These are phyloP conservation scores for Coelopa frigida DNA, from an alignment of 1,140 invertebrate genomes.

Conservation along the genomic window DNA sequence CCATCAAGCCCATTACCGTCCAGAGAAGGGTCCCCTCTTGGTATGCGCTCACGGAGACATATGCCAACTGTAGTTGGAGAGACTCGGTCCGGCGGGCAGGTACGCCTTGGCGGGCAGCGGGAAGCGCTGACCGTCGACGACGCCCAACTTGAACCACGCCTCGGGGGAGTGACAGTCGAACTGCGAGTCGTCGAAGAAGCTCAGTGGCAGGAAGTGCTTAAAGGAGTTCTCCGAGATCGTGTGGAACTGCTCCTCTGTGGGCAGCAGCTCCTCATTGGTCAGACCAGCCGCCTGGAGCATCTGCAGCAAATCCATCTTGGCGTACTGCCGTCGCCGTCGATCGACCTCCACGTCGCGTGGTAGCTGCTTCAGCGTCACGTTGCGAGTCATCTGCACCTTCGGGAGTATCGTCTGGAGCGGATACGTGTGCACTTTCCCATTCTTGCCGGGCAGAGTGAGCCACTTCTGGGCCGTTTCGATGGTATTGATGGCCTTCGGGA, in stretches of 20 bases:
- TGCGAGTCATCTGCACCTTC: constrained; percentile 32
- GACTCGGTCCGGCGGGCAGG: constrained; percentile 23
- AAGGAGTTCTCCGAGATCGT: constrained; percentile 33
- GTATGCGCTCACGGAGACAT: constrained; percentile 24
- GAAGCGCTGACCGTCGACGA: constrained; percentile 22
- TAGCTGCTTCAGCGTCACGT: constrained; percentile 27
- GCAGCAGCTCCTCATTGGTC: constrained; percentile 23
- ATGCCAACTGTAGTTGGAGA: constrained; percentile 31
- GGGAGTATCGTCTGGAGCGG: constrained; percentile 35
- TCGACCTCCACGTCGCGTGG: constrained; percentile 41
- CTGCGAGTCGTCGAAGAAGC: constrained; percentile 36
- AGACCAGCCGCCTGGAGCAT: constrained; percentile 26
- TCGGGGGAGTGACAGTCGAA: constrained; percentile 28
- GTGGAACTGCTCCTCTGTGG: constrained; percentile 34
- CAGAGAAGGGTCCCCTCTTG: constrained; percentile 21
- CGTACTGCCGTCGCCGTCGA: constrained; percentile 27
- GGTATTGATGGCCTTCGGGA: constrained; percentile 12
- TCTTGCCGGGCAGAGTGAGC: constrained; percentile 26
- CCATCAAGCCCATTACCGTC: constrained; percentile 23
- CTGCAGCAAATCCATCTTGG: constrained; percentile 25
- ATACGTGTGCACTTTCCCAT: constrained; percentile 27
- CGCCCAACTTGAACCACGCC: constrained; percentile 34
- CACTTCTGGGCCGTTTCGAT: constrained; percentile 39
- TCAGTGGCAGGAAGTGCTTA: constrained; percentile 33
- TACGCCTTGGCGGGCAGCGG: constrained; percentile 33